A percentile compares a stretch with the other conserved stretches of the same genome.
Evolutionary conservation across 1,140 invertebrate genomes (phyloP).

Genomic region (Leptonema lineaticorne): DNA sequence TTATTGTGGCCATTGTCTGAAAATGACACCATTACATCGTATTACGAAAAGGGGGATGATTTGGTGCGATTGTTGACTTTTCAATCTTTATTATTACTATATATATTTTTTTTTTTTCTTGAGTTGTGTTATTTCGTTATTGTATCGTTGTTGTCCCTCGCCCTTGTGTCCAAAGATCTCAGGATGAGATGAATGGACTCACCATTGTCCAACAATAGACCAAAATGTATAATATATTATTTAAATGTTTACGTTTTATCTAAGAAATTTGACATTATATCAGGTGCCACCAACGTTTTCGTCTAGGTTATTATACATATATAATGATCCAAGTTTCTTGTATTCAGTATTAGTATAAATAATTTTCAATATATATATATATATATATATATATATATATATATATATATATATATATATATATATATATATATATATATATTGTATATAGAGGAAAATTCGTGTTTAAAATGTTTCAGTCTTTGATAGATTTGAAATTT

Average conservation of each 20-base stretch:
- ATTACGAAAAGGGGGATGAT: conserved; percentile 33
- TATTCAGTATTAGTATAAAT: too few species aligned
- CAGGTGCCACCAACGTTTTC: not conserved
- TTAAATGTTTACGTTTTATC: conserved; percentile 35
- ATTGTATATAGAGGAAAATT: too few species aligned
- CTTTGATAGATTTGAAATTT: too few species aligned
- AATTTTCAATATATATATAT: too few species aligned
- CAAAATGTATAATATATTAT: conserved; percentile 34
- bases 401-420: too few species aligned
- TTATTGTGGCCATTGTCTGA: conserved; percentile 38
- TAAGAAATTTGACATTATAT: conserved; percentile 26
- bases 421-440: too few species aligned
- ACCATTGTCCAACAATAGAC: conserved; percentile 32
- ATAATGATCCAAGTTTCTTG: too few species aligned
- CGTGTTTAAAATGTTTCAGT: too few species aligned
- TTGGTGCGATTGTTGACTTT: conserved; percentile 40
- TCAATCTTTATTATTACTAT: conserved; percentile 22
- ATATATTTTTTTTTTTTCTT: not conserved
- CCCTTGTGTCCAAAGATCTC: not conserved
- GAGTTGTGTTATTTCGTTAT: too few species aligned
- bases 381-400: too few species aligned
- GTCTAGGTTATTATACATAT: not conserved
- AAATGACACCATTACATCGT: conserved; percentile 35
- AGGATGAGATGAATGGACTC: conserved; percentile 29
- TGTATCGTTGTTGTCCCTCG: too few species aligned